These are phyloP conservation scores for Enteromius trimaculatus DNA, from an alignment of 2,797 vertebrate genomes.

Conservation along the genomic window DNA sequence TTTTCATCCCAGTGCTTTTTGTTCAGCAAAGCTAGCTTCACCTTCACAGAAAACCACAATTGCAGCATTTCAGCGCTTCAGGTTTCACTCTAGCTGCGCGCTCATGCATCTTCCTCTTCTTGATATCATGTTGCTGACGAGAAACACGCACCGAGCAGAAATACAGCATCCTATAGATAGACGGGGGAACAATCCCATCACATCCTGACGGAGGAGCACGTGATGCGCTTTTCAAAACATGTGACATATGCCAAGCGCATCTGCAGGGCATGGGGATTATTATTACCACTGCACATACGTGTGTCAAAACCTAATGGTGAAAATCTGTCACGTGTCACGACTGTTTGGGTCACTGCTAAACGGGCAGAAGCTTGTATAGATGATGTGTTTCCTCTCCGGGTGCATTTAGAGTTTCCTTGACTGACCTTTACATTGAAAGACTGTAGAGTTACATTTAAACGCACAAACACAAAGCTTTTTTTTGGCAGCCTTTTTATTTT, in stretches of 20 bases:
- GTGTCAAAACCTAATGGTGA: background rate
- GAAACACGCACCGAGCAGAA: background rate
- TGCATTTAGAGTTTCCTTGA: background rate
- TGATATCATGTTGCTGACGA: slow-evolving; percentile 37
- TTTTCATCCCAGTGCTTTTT: background rate
- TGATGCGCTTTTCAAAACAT: background rate
- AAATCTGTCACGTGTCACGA: slow-evolving; percentile 4
- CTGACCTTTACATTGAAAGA: background rate
- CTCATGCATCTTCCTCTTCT: slow-evolving; percentile 36
- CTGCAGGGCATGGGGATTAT: background rate
- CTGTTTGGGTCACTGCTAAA: background rate
- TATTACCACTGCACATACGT: slow-evolving; percentile 9
- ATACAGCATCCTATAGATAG: slow-evolving; percentile 31
- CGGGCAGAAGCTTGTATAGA: background rate
- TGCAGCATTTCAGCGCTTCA: slow-evolving; percentile 14
- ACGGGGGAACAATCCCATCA: slow-evolving; percentile 11
- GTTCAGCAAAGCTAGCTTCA: slow-evolving; percentile 21
- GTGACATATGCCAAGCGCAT: background rate
- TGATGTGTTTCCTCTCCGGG: background rate
- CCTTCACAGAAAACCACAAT: slow-evolving; percentile 19
- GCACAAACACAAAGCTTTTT: slow-evolving; percentile 18
- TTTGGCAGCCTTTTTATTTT: slow-evolving; percentile 34
- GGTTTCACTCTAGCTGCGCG: slow-evolving; percentile 21
- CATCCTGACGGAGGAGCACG: background rate
- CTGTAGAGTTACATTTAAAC: background rate